Conservation (phyloP, 1,140 invertebrate genomes). For the Coelopa frigida region DNA sequence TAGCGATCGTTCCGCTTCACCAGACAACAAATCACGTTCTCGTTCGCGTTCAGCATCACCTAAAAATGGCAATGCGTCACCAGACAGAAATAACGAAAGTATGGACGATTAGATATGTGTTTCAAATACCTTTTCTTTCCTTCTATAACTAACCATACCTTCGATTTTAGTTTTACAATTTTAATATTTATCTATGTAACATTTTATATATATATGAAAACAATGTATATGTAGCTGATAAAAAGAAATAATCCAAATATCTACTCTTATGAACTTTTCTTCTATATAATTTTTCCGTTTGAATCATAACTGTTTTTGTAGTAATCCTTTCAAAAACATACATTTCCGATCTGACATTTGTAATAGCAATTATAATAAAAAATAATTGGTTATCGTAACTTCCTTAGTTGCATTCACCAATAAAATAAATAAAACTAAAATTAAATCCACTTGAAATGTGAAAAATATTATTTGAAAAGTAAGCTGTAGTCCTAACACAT, state of each 20-base stretch:
- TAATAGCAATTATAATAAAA: no score
- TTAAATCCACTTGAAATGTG: background rate
- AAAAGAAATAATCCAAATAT: slow-evolving; percentile 6
- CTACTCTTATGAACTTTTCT: no score
- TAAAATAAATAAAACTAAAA: no score
- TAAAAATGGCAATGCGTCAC: slow-evolving; percentile 43
- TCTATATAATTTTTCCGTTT: no score
- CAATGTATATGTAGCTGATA: slow-evolving; percentile 5
- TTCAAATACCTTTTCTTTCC: background rate
- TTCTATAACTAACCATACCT: background rate
- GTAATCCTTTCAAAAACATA: no score
- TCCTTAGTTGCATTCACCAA: no score
- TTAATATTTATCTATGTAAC: slow-evolving; percentile 10
- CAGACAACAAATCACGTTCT: slow-evolving; percentile 40
- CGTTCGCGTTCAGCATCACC: slow-evolving; percentile 36
- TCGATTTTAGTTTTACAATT: slow-evolving; percentile 5
- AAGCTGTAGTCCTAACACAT: no score
- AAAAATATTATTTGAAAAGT: slow-evolving; percentile 1
- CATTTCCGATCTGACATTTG: no score
- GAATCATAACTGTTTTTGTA: no score
- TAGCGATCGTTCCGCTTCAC: slow-evolving; percentile 40
- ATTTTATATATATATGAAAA: slow-evolving; percentile 8
- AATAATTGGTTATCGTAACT: no score
- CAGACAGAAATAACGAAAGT: slow-evolving; percentile 20
- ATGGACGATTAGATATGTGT: slow-evolving; percentile 19